Evolutionary conservation across 64 coral and sea anemone genomes (phyloP), one percentile per base, ranked within the genome.

Genomic region (Montipora efflorescens): DNA sequence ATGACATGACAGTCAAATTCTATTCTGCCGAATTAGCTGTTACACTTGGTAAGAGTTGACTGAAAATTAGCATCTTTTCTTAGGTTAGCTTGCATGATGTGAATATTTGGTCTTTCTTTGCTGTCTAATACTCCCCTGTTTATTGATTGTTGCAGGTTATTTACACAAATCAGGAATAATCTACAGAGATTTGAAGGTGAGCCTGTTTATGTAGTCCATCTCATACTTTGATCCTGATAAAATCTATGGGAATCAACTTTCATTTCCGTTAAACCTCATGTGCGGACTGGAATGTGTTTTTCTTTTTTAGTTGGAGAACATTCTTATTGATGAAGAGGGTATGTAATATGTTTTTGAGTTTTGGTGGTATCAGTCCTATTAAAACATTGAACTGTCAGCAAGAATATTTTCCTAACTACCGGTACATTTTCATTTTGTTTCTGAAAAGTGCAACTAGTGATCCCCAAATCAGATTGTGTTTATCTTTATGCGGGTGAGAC

Each of bases 101-200:
- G 36, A 64, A 25, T 67, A 36, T 45, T 64, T 15, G 7, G 0
- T 4, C 8, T 13, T 21, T 52, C 47, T 64, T 64, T 55, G 10
- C 52, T 55, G 9, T 4, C 1, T 64, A 64, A 12, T 0, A 4
- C 11, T 64, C 14, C 13, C 14, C 11, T 3, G 18, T 75, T 48
- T 70, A 4, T 79, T 18, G 28, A 59, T 71, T 81, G 36, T 64
- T 0, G 0, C 66, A 97, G 95, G 94, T 81, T 94, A 90, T 74
- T 83, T 97, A 18, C 95, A 97, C 55, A 91, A 94, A 83, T 88
- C 75, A 25, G 92, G 90, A 15, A 72, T 97, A 23, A 85, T 97
- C 47, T 97, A 94, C 92, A 91, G 95, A 70, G 95, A 97, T 76
- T 82, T 97, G 16, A 97, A 97, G 92, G 95, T 97, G 78, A 77